Percentiles rank a stretch among this genome's conserved stretches.
Conservation (phyloP, 2,113 vertebrate genomes). For the Genyomyrus donnyi region DNA sequence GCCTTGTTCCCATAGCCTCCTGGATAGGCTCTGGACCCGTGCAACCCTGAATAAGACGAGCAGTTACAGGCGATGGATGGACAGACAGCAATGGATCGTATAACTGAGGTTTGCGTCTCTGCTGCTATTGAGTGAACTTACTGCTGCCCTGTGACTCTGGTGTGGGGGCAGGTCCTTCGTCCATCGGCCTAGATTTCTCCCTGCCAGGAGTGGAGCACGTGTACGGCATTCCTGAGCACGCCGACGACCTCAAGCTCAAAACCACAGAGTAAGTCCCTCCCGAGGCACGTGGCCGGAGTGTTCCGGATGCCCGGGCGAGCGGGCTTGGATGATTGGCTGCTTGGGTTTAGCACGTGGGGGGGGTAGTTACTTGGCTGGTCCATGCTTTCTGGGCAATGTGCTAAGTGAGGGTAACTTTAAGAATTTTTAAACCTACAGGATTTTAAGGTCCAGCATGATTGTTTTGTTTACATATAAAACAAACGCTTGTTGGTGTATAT, state of each 20-base stretch:
- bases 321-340: neutral
- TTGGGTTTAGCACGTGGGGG: neutral
- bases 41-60: neutral
- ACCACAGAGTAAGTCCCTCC: slow-evolving; percentile 74
- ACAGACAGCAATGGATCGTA: neutral
- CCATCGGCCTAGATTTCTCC: slow-evolving; percentile 84
- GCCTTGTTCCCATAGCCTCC: neutral
- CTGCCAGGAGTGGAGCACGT: slow-evolving; percentile 82
- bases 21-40: neutral
- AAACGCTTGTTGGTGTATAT: neutral
- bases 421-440: neutral
- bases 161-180: slow-evolving; percentile 65
- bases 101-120: neutral
- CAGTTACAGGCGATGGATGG: neutral
- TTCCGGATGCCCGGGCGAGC: neutral
- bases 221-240: slow-evolving; percentile 90
- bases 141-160: neutral
- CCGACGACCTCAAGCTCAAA: slow-evolving; percentile 73
- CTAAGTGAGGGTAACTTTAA: neutral
- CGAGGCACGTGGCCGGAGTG: neutral
- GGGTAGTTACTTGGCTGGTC: neutral
- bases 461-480: neutral
- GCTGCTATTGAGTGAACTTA: neutral
- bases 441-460: neutral
- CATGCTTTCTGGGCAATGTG: neutral